Evolutionary conservation across 2,113 vertebrate genomes (phyloP).

Genomic region (Turdus rufiventris): DNA sequence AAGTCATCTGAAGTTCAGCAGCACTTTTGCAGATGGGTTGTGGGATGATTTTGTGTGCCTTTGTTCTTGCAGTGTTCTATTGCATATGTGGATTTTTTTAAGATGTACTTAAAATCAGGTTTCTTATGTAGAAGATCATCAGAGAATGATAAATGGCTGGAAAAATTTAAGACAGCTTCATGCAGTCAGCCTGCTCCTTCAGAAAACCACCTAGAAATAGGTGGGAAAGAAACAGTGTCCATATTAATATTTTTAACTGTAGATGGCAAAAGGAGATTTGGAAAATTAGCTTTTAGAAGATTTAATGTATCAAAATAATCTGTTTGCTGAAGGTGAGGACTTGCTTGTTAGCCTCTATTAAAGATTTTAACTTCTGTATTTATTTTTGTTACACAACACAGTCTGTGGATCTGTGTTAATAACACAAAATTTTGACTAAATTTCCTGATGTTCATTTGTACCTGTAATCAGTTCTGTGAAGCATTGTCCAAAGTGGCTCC

Average conservation of each 20-base stretch:
- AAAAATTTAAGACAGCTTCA: neutral
- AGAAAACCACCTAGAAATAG: neutral
- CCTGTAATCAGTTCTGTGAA: neutral
- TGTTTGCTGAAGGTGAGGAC: neutral
- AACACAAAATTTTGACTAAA: neutral
- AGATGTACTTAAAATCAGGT: neutral
- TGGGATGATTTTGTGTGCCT: neutral
- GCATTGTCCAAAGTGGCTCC: neutral
- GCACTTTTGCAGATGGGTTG: neutral
- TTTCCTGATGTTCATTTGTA: neutral
- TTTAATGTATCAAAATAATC: neutral
- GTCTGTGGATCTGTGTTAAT: neutral
- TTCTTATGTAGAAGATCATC: neutral
- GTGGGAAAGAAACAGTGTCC: neutral
- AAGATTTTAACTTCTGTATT: neutral
- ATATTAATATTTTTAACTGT: neutral
- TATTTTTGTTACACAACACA: neutral
- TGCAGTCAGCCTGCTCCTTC: neutral
- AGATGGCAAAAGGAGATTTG: neutral
- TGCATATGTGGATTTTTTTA: neutral
- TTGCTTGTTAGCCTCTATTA: neutral
- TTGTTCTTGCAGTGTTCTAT: neutral
- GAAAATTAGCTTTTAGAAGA: neutral
- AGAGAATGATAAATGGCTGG: neutral
- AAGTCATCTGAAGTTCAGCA: neutral